phyloP scores from a whole-genome alignment of 2,113 vertebrate species.

The Rhinoptilus africanus region DNA sequence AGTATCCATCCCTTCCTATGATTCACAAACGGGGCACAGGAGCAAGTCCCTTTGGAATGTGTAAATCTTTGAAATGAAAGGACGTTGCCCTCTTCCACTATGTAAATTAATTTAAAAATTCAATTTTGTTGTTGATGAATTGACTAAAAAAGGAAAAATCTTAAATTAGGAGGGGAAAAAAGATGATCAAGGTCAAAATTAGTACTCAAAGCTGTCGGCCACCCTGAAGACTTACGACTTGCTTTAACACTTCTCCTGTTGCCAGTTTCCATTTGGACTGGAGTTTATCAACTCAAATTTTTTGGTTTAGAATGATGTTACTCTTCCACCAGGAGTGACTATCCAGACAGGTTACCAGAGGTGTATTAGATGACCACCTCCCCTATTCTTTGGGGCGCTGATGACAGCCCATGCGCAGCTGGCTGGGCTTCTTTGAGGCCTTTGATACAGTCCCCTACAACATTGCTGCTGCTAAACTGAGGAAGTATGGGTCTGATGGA shows the following conservation, averaged over 20 bases:
- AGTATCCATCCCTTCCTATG: neutral
- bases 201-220: neutral
- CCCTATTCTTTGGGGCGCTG: neutral
- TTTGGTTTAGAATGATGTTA: neutral
- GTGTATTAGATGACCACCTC: neutral
- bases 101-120: neutral
- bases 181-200: neutral
- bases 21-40: neutral
- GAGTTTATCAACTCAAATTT: neutral
- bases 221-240: neutral
- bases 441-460: neutral
- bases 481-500: neutral
- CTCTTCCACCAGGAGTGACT: neutral
- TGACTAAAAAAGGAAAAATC: neutral
- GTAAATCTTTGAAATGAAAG: neutral
- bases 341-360: neutral
- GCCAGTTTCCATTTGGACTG: neutral
- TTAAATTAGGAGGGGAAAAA: neutral
- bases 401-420: neutral
- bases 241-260: neutral
- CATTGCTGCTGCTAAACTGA: neutral
- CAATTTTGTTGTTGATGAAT: neutral
- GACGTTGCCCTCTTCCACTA: neutral
- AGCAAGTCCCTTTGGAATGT: neutral
- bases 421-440: neutral